Evolutionary conservation across 2,113 vertebrate species (phyloP), one percentile per base, ranked within the genome.

Genomic region (Peucedramus taeniatus): DNA sequence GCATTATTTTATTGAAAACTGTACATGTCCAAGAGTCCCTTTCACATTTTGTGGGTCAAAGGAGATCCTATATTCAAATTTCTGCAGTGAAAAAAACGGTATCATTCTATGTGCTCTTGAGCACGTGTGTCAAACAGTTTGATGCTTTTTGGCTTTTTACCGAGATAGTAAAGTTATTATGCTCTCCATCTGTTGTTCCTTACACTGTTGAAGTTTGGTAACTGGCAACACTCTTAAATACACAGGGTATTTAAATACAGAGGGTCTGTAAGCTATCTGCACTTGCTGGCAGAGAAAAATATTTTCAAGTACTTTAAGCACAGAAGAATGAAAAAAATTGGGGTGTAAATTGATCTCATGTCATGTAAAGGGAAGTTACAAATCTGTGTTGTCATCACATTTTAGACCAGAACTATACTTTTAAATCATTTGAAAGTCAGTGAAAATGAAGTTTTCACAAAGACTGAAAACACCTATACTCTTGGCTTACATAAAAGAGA

Each of bases 101-200:
- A 39, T 39, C 8, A 40, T 81, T 63, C 12, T 68, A 11, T 22
- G 21, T 33, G 39, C 44, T 83, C 44, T 80, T 71, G 75, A 81
- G 50, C 45, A 66, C 19, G 7, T 4, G 18, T 70, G 47, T 91
- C 35, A 81, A 59, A 63, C 51, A 81, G 44, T 94, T 96, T 96
- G 88, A 96, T 92, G 51, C 12, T 64, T 95, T 96, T 90, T 97
- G 95, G 88, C 94, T 95, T 90, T 92, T 76, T 71, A 71, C 71
- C 1, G 14, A 92, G 33, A 49, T 63, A 70, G 79, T 59, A 47
- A 90, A 96, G 47, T 74, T 93, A 42, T 93, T 94, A 90, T 94
- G 59, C 82, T 93, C 84, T 88, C 93, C 93, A 94, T 96, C 95
- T 97, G 94, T 61, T 94, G 87, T 88, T 94, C 85, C 72, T 93